phyloP scores from a whole-genome alignment of 2,888 invertebrate genomes.

The Phania funesta region DNA sequence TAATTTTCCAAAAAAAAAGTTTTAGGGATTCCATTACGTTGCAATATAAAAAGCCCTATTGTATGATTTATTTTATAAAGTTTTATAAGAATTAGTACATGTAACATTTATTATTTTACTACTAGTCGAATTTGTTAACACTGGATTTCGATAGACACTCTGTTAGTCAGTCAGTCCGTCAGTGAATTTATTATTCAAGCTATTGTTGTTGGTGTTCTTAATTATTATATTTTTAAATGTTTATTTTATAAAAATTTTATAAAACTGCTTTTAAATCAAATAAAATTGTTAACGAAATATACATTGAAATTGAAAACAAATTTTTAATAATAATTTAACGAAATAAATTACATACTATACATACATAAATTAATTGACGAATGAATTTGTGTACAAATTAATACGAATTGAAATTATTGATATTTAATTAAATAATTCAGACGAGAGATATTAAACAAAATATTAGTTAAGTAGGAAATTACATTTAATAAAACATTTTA shows the following conservation, averaged over 20 bases:
- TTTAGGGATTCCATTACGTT: too few relatives aligned
- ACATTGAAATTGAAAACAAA: neutral
- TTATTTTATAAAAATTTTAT: slow-evolving; percentile 74
- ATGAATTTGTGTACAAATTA: slow-evolving; percentile 13
- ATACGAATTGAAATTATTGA: slow-evolving; percentile 30
- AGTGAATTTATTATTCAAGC: slow-evolving; percentile 74
- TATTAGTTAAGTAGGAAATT: neutral
- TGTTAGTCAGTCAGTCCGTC: slow-evolving; percentile 19
- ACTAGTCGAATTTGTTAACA: slow-evolving; percentile 58
- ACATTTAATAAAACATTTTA: slow-evolving; percentile 48
- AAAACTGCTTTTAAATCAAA: slow-evolving; percentile 73
- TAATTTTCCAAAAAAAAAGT: too few relatives aligned
- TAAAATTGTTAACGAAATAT: slow-evolving; percentile 73
- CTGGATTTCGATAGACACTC: neutral
- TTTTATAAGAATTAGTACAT: neutral
- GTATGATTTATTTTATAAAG: neutral
- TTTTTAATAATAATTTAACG: neutral
- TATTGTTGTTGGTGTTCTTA: slow-evolving; percentile 70
- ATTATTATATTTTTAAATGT: slow-evolving; percentile 70
- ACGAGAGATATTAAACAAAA: neutral
- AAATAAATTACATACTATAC: neutral
- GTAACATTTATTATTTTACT: neutral
- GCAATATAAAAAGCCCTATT: neutral
- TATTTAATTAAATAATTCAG: slow-evolving; percentile 12
- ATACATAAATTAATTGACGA: slow-evolving; percentile 2